Evolutionary conservation across 2,113 vertebrate genomes (phyloP).

Genomic region (Psophia crepitans): DNA sequence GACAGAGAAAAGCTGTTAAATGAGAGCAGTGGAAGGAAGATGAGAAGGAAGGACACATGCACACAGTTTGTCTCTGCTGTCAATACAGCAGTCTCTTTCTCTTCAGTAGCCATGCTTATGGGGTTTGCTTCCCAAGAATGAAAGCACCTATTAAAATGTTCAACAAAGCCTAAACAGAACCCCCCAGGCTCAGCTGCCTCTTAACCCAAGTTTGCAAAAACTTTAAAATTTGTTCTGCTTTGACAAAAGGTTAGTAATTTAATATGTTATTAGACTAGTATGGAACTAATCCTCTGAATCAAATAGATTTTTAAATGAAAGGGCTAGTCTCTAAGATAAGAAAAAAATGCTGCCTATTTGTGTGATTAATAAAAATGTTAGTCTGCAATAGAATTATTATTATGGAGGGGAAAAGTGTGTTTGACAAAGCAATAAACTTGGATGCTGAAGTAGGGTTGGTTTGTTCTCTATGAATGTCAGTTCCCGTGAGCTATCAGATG

Average conservation of each 20-base stretch:
- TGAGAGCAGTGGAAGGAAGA: neutral
- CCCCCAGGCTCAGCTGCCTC: neutral
- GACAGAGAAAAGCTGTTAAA: neutral
- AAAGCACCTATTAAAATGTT: neutral
- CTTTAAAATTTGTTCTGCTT: neutral
- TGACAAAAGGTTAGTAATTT: neutral
- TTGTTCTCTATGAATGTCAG: neutral
- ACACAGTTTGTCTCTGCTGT: neutral
- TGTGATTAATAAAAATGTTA: neutral
- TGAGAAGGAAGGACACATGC: neutral
- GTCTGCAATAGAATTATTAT: neutral
- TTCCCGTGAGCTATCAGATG: slow-evolving; percentile 6
- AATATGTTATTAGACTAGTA: neutral
- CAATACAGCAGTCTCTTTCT: neutral
- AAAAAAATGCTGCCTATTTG: neutral
- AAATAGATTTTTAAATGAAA: slow-evolving; percentile 21
- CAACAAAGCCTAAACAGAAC: neutral
- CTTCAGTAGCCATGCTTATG: neutral
- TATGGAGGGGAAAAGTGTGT: neutral
- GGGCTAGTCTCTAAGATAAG: neutral
- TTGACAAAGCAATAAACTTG: neutral
- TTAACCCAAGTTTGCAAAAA: neutral
- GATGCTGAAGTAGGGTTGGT: neutral
- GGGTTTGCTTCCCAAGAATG: neutral
- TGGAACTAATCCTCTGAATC: neutral